Conservation (phyloP, 2,888 invertebrate species). For the Hirtodrosophila duncani region DNA sequence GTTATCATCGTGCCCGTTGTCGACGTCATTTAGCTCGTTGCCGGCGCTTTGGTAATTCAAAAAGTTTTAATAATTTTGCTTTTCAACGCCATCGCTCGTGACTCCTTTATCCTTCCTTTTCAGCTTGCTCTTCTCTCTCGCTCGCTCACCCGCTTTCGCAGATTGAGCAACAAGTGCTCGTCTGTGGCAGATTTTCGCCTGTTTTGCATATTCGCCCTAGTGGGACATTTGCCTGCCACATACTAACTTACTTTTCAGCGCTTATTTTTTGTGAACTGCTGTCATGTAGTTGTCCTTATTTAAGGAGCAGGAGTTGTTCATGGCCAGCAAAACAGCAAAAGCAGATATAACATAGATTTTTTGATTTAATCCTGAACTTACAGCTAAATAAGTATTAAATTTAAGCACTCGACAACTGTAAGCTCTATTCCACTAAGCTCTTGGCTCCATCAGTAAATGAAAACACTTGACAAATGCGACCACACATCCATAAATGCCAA, state of each 20-base stretch:
- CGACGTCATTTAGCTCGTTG: conserved; percentile 50
- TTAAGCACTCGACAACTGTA: not conserved
- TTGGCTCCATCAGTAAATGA: conserved; percentile 32
- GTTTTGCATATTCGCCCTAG: conserved; percentile 33
- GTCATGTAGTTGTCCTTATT: no score
- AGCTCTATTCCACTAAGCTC: not conserved
- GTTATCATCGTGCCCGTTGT: conserved; percentile 18
- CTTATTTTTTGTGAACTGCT: no score
- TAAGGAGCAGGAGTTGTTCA: conserved; percentile 18
- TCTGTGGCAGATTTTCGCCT: conserved; percentile 5
- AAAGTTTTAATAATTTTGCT: conserved; percentile 65
- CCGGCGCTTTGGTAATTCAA: conserved; percentile 54
- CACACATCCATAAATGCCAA: conserved; percentile 51
- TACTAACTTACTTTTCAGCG: no score
- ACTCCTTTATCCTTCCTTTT: no score
- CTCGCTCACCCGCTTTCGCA: conserved; percentile 5
- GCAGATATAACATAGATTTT: not conserved
- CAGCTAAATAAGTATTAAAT: no score
- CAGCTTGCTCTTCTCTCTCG: no score
- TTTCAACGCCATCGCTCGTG: conserved; percentile 33
- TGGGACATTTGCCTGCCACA: conserved; percentile 10
- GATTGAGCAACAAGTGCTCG: conserved; percentile 44
- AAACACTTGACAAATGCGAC: conserved; percentile 38
- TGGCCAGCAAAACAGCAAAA: conserved; percentile 4
- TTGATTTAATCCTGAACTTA: not conserved